These are phyloP conservation scores for Chelonus insularis DNA, from an alignment of 1,140 invertebrate genomes.

Conservation along the genomic window DNA sequence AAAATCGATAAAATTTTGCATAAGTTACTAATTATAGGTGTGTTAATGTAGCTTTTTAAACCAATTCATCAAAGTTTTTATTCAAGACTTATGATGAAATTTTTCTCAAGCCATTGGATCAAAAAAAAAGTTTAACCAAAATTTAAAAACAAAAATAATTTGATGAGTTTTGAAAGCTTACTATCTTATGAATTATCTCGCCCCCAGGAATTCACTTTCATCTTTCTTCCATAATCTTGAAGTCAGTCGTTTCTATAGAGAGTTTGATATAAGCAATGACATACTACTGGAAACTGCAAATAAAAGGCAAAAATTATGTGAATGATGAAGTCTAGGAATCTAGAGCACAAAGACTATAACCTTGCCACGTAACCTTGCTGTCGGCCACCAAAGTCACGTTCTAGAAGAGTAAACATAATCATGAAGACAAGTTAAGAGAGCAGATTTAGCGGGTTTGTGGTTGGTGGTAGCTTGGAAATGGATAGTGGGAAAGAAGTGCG, in stretches of 20 bases:
- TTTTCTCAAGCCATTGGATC: no score
- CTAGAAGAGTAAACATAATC: slow-evolving; percentile 33
- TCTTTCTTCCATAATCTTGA: not conserved
- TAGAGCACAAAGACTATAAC: slow-evolving; percentile 32
- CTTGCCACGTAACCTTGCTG: slow-evolving; percentile 52
- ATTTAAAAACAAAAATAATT: slow-evolving; percentile 7
- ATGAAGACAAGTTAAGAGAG: not conserved
- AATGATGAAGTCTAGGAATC: not conserved
- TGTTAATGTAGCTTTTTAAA: no score
- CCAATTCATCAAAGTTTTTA: no score
- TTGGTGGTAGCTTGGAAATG: slow-evolving; percentile 20
- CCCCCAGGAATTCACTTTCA: slow-evolving; percentile 18
- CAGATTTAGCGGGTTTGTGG: not conserved
- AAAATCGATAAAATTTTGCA: no score
- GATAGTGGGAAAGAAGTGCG: slow-evolving; percentile 3
- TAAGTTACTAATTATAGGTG: no score
- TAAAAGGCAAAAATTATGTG: not conserved
- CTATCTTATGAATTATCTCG: not conserved
- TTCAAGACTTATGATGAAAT: no score
- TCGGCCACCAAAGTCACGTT: slow-evolving; percentile 30
- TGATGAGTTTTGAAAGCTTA: not conserved
- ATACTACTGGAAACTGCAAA: not conserved
- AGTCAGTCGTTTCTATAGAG: not conserved
- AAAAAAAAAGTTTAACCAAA: no score
- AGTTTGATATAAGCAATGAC: slow-evolving; percentile 8